Evolutionary conservation across 2,888 invertebrate species (phyloP).

Genomic region (Lycophotia porphyrea): DNA sequence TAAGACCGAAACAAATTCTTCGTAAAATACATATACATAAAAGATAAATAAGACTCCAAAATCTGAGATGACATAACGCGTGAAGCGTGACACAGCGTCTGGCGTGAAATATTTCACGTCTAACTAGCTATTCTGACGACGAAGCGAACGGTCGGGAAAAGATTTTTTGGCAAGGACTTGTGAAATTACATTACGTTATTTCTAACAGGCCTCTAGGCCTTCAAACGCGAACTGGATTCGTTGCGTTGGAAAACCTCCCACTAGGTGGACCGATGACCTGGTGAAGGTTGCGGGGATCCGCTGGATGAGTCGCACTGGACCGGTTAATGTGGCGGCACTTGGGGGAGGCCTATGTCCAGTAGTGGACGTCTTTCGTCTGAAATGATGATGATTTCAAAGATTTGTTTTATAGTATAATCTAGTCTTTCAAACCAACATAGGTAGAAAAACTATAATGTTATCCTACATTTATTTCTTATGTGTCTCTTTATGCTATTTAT

Average conservation of each 20-base stretch:
- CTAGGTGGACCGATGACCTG: no score
- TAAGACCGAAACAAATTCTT: conserved; percentile 18
- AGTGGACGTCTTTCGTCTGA: no score
- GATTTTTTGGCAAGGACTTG: conserved; percentile 12
- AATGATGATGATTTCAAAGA: no score
- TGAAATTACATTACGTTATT: not conserved
- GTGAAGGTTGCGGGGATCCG: no score
- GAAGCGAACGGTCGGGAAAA: not conserved
- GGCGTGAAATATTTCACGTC: conserved; percentile 40
- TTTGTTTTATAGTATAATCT: not conserved
- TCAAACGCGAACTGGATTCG: no score
- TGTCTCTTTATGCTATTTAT: not conserved
- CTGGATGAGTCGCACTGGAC: no score
- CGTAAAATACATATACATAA: conserved; percentile 25
- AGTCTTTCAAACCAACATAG: not conserved
- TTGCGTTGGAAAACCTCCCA: no score
- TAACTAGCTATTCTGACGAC: conserved; percentile 32
- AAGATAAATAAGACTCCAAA: conserved; percentile 40
- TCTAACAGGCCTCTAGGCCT: no score
- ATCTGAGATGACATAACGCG: conserved; percentile 43
- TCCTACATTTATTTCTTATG: not conserved
- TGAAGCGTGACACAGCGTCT: conserved; percentile 47
- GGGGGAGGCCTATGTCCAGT: no score
- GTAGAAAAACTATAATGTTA: not conserved
- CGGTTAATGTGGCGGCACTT: no score